Base-by-base conservation (phyloP, 2,113 vertebrate genomes). In the Eurypyga helias region DNA sequence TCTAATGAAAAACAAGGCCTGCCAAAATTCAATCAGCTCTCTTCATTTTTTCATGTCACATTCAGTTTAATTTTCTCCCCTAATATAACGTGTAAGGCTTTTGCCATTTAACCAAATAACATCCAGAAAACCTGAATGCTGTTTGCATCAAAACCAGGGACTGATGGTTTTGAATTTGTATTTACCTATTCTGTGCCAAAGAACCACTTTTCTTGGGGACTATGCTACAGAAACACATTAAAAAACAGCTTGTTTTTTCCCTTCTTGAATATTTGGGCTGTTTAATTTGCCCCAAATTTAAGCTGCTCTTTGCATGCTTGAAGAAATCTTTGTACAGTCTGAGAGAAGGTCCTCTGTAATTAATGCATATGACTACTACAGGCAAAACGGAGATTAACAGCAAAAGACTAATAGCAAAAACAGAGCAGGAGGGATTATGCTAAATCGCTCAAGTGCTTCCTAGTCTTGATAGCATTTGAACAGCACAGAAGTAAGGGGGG, bases 21-120 rank as follows among this genome's bases (percentile, higher is more conserved):
- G 54, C 21, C 60, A 70, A 90, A 96, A 89, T 66, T 57, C 9
- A 66, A 33, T 66, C 46, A 49, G 18, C 20, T 87, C 46, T 26
- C 1, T 0, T 38, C 3, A 58, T 31, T 90, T 84, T 70, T 82
- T 75, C 5, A 26, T n/a, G 31, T 73, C 43, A 62, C 4, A 1
- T 73, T 89, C 36, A 82, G 71, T 62, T 64, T 69, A 86, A 80
- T 81, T n/a, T 66, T 71, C 61, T n/a, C 9, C 54, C 31, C n/a
- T 64, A 77, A 72, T 86, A 72, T 81, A 24, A 41, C 31, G 73
- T 5, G 16, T 76, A 77, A 72, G 16, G 23, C 29, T 86, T 89
- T 52, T 78, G n/a, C 34, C 38, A 67, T 71, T 87, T 96, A 87
- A 87, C 38, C 73, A 91, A 78, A 71, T 55, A 93, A 87, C 93